Evolutionary conservation across 2,797 vertebrate species (phyloP).

Genomic region (Catharus ustulatus): DNA sequence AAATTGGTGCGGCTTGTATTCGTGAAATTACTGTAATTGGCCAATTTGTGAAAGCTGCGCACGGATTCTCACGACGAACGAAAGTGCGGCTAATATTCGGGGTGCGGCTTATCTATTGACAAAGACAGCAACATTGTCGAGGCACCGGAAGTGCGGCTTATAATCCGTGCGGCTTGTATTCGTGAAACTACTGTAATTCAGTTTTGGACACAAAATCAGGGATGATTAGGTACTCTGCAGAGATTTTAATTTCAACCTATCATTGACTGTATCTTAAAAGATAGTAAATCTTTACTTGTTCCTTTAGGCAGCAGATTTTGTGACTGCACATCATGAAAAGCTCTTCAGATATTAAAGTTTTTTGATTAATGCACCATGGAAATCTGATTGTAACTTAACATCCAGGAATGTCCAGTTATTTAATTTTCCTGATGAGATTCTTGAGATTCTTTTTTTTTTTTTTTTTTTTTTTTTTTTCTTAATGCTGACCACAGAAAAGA

Average conservation of each 20-base stretch:
- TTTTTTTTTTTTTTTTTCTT: neutral
- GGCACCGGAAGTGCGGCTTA: no score
- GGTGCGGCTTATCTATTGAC: no score
- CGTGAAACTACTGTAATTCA: no score
- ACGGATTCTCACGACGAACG: no score
- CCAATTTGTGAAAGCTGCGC: no score
- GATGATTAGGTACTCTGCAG: neutral
- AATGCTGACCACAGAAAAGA: neutral
- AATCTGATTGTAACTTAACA: neutral
- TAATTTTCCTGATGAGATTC: neutral
- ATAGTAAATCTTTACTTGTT: neutral
- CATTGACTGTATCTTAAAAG: neutral
- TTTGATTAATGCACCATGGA: neutral
- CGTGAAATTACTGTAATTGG: no score
- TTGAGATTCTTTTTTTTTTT: neutral
- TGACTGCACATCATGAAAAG: neutral
- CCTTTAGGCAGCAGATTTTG: neutral
- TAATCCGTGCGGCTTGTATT: no score
- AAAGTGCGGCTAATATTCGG: no score
- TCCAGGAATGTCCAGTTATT: neutral
- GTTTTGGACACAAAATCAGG: neutral
- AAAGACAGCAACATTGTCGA: no score
- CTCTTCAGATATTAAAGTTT: neutral
- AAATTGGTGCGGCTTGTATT: no score
- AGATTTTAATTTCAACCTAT: neutral